A percentile compares a stretch with the other conserved stretches of the same genome.
Evolutionary conservation across 2,888 invertebrate genomes (phyloP).

Genomic region (Hypercompe scribonia): DNA sequence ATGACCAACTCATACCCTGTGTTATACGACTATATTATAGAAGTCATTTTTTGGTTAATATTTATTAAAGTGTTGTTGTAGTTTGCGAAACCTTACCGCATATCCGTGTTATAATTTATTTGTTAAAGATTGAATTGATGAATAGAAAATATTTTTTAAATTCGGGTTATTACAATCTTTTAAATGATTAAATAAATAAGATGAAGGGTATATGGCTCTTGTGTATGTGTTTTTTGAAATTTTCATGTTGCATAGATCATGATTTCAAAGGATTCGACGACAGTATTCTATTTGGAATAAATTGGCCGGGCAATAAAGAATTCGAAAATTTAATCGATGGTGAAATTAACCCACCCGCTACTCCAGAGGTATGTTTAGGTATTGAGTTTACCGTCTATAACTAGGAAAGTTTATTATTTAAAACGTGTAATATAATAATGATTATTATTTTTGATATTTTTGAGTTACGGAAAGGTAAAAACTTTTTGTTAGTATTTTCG

Average conservation of each 20-base stretch:
- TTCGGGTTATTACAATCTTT: slow-evolving; percentile 42
- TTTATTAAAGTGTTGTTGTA: not conserved
- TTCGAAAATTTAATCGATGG: slow-evolving; percentile 66
- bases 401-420: not conserved
- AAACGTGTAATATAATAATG: no score
- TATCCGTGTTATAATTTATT: slow-evolving; percentile 31
- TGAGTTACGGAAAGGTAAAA: no score
- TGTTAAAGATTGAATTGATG: slow-evolving; percentile 20
- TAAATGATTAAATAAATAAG: slow-evolving; percentile 33
- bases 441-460: no score
- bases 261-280: slow-evolving; percentile 94
- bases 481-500: no score
- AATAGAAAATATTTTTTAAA: slow-evolving; percentile 25
- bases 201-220: slow-evolving; percentile 67
- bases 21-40: slow-evolving; percentile 46
- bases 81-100: slow-evolving; percentile 18
- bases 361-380: slow-evolving; percentile 56
- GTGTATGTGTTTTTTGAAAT: slow-evolving; percentile 59
- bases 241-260: slow-evolving; percentile 75
- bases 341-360: slow-evolving; percentile 48
- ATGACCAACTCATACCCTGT: slow-evolving; percentile 66
- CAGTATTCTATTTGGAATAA: slow-evolving; percentile 91
- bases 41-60: not conserved
- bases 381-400: not conserved
- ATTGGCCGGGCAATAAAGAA: slow-evolving; percentile 88